Conservation (phyloP, 2,888 invertebrate genomes). For the Pollenia griseotomentosa region DNA sequence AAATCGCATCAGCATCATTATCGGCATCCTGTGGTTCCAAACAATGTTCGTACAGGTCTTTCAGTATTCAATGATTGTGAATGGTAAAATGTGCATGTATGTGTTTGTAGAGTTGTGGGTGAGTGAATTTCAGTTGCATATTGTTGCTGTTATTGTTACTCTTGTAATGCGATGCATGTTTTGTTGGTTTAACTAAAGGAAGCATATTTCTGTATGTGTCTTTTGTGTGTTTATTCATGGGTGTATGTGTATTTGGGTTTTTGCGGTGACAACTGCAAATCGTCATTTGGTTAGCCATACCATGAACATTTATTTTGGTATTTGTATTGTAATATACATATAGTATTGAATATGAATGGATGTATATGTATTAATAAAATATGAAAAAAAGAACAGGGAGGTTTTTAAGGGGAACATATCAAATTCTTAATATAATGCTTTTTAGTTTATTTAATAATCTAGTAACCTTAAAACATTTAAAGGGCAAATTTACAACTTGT, state of each 20-base stretch:
- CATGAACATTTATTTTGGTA: conserved; percentile 16
- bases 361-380: no score
- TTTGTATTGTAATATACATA: neutral
- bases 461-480: no score
- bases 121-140: conserved; percentile 15
- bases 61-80: neutral
- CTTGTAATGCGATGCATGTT: conserved; percentile 60
- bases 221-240: neutral
- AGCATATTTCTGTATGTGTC: neutral
- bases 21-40: conserved; percentile 61
- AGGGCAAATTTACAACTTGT: no score
- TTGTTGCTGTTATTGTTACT: conserved; percentile 46
- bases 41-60: conserved; percentile 43
- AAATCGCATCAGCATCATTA: conserved; percentile 65
- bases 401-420: no score
- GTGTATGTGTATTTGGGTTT: conserved; percentile 45
- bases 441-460: no score
- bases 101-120: conserved; percentile 6
- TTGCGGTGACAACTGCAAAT: conserved; percentile 70
- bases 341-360: no score
- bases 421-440: no score
- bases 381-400: no score
- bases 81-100: no score
- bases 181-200: conserved; percentile 41
- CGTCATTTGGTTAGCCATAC: conserved; percentile 64